Conservation (phyloP, 2,113 vertebrate genomes). For the Equus quagga region DNA sequence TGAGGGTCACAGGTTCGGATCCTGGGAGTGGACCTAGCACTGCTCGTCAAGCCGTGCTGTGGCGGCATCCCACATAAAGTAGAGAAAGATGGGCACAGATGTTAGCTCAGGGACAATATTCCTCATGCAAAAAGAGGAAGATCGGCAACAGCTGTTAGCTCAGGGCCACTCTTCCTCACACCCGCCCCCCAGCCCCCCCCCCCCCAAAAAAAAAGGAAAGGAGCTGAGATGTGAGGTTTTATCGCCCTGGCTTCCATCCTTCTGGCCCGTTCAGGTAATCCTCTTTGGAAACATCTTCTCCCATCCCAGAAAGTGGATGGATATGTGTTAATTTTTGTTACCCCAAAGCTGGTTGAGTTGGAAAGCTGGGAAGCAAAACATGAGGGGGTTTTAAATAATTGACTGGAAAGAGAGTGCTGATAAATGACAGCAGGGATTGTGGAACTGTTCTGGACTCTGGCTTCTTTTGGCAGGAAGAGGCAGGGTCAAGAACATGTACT, state of each 20-base stretch:
- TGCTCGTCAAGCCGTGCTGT: too few species aligned
- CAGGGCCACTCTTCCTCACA: too few species aligned
- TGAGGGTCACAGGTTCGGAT: too few species aligned
- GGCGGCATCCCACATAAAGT: too few species aligned
- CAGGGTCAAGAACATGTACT: neutral
- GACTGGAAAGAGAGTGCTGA: neutral
- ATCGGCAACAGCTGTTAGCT: too few species aligned
- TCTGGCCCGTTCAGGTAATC: neutral
- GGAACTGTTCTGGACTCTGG: neutral
- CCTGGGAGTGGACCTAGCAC: too few species aligned
- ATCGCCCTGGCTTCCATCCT: neutral
- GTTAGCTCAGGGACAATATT: too few species aligned
- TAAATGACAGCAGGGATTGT: neutral
- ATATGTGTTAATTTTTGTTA: neutral
- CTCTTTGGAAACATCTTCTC: neutral
- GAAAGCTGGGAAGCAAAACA: conserved; percentile 27
- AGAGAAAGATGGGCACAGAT: too few species aligned
- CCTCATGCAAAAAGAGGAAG: too few species aligned
- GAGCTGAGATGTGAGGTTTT: neutral
- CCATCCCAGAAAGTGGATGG: neutral
- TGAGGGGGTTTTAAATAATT: neutral
- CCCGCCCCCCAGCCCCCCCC: too few species aligned
- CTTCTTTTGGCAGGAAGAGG: neutral
- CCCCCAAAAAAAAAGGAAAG: too few species aligned
- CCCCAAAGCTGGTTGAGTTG: neutral